Percentiles rank a stretch among this genome's conserved stretches.
phyloP scores from a whole-genome alignment of 2,797 vertebrate species.

The Pipistrellus nathusii region DNA sequence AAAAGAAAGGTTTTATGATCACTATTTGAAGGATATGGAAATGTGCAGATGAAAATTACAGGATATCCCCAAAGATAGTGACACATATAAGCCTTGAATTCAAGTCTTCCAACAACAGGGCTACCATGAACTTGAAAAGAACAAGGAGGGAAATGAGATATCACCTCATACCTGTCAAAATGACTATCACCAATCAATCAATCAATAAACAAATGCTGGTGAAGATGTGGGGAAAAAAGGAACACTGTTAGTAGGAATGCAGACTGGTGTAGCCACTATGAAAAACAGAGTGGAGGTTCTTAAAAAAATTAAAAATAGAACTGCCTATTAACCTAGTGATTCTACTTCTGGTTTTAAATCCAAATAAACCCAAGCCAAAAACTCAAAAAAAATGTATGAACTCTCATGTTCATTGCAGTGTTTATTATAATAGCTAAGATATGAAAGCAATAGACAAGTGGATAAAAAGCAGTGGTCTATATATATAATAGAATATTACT shows the following conservation, averaged over 20 bases:
- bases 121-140: neutral
- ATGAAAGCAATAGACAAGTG: neutral
- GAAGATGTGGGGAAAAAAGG: too few species aligned
- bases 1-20: neutral
- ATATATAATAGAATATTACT: neutral
- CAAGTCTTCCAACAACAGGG: neutral
- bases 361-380: neutral
- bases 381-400: neutral
- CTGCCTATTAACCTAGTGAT: neutral
- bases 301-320: neutral
- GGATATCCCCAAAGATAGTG: neutral
- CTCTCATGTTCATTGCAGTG: neutral
- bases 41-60: neutral
- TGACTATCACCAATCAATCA: neutral
- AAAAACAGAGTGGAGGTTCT: neutral
- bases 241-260: neutral
- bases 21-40: neutral
- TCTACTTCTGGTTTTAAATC: neutral
- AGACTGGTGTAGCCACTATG: too few species aligned
- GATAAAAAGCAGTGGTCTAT: neutral
- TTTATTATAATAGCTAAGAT: neutral
- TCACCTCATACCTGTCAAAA: neutral
- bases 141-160: neutral
- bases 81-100: neutral
- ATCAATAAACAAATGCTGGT: too few species aligned